Conservation (phyloP, 1,140 invertebrate species). For the Nixonia krombeini region DNA sequence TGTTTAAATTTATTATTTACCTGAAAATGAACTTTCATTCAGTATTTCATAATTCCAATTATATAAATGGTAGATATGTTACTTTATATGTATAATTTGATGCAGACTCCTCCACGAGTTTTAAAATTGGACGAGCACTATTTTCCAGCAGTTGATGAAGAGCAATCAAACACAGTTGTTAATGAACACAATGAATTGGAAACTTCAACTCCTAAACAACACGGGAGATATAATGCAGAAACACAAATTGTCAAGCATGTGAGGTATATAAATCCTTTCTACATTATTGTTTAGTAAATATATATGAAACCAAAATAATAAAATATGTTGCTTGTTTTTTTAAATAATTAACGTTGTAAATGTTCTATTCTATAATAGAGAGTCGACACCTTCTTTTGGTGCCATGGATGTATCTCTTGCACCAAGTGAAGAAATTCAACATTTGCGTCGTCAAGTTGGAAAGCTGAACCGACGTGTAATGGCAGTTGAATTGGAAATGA, state of each 20-base stretch:
- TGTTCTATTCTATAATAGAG: constrained; percentile 74
- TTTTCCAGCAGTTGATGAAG: constrained; percentile 81
- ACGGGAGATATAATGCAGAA: constrained; percentile 48
- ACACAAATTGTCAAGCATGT: constrained; percentile 56
- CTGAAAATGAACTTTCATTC: too few species aligned
- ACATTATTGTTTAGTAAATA: too few species aligned
- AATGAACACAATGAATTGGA: constrained; percentile 47
- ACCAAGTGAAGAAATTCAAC: constrained; percentile 83
- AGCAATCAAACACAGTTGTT: constrained; percentile 56
- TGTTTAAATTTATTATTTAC: constrained; percentile 20
- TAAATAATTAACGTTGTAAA: neutral
- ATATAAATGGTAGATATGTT: constrained; percentile 2
- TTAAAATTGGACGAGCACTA: constrained; percentile 86
- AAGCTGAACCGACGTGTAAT: constrained; percentile 88
- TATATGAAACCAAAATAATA: too few species aligned
- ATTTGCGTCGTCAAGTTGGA: constrained; percentile 85
- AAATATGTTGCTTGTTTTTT: too few species aligned
- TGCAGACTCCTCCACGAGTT: constrained; percentile 82
- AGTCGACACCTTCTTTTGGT: constrained; percentile 75
- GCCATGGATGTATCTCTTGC: constrained; percentile 77
- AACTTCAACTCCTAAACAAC: constrained; percentile 23
- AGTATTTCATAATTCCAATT: neutral
- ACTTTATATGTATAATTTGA: constrained; percentile 21
- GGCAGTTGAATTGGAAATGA: constrained; percentile 85
- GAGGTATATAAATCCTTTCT: constrained; percentile 50